phyloP scores from a whole-genome alignment of 2,113 vertebrate genomes.

The Menidia beryllina region DNA sequence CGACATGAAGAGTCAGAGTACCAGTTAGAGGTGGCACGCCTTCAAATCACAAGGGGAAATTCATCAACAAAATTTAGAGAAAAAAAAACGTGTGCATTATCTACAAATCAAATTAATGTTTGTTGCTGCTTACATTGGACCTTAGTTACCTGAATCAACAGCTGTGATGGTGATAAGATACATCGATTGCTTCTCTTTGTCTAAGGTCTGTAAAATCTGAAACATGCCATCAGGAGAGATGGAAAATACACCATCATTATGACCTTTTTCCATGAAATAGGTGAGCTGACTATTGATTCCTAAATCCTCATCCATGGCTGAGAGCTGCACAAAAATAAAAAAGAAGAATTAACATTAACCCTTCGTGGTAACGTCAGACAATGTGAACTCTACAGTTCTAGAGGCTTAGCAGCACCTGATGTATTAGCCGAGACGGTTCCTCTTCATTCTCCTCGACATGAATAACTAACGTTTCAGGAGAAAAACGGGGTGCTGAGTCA shows the following conservation, averaged over 20 bases:
- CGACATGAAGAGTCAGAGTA: conserved; percentile 70
- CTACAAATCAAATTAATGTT: background rate
- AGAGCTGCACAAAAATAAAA: conserved; percentile 46
- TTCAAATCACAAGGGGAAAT: conserved; percentile 48
- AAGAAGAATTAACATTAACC: background rate
- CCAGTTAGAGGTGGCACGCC: conserved; percentile 77
- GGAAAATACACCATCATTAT: conserved; percentile 51
- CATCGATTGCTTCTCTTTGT: conserved; percentile 67
- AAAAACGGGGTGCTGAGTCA: conserved; percentile 63
- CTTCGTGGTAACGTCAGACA: background rate
- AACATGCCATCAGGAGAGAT: conserved; percentile 58
- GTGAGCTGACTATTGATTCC: conserved; percentile 62
- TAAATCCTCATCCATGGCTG: conserved; percentile 69
- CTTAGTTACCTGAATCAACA: conserved; percentile 79
- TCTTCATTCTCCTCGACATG: conserved; percentile 62
- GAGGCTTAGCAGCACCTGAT: conserved; percentile 45
- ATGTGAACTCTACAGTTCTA: background rate
- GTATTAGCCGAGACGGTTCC: conserved; percentile 28
- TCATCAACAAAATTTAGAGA: background rate
- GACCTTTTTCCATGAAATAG: conserved; percentile 55
- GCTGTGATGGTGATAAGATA: conserved; percentile 69
- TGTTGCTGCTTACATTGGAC: background rate
- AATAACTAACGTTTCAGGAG: conserved; percentile 50
- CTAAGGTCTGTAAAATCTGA: conserved; percentile 62
- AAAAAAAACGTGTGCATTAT: background rate